Evolutionary conservation across 2,797 vertebrate species (phyloP), one percentile per base, ranked within the genome.

Genomic region (Chelmon rostratus): DNA sequence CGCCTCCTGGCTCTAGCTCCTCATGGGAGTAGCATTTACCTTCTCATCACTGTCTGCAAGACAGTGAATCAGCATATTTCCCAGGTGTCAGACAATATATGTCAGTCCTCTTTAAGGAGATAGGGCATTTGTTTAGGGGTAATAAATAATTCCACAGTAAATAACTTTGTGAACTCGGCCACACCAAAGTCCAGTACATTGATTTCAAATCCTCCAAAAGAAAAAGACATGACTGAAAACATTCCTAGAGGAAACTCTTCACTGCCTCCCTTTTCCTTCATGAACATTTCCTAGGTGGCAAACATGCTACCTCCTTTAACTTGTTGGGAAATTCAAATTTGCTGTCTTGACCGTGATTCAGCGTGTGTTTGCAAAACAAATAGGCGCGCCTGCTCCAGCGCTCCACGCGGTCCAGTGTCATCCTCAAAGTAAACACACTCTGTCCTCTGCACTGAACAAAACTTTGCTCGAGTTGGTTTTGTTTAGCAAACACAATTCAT

Each of bases 401-500:
- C 23, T 70, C n/a, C 68, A 57, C 42, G 44, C 61, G 64, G 53
- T 53, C 40, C 69, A 68, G n/a, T 76, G 19, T 58, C 58, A 67
- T 59, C 64, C 57, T 59, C 38, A 67, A 67, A 86, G 28, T 78
- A 53, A 75, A 78, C 46, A 68, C 31, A 52, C 33, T 78, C 73
- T 68, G 68, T 75, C 77, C 33, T 71, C 16, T 46, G 69, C 42
- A 59, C 49, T 25, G 18, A 72, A 78, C 56, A 81, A 78, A 85
- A 56, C 23, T 57, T 81, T 78, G 37, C 35, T 78, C 11, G 8
- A 76, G 64, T 80, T 72, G 61, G 31, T 85, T 62, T 82, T 77
- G 62, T 82, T 82, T 85, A 89, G 89, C 62, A 91, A 92, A 93
- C 77, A 88, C 84, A 78, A 83, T 92, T 88, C 76, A 81, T 91